These are phyloP conservation scores for Ptychoptera albimana DNA, from an alignment of 2,888 invertebrate species.

Conservation along the genomic window DNA sequence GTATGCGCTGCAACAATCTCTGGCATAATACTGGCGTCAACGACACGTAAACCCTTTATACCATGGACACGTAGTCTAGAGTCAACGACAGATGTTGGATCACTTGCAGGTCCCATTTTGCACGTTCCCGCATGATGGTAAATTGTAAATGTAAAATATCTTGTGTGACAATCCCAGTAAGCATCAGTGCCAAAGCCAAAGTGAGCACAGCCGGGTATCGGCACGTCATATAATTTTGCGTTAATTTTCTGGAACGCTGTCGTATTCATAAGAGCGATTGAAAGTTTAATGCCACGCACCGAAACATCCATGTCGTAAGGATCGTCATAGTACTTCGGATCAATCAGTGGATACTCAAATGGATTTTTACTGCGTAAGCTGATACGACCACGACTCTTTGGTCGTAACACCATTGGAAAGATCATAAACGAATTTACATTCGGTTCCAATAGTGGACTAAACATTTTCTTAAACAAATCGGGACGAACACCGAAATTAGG, in stretches of 20 bases:
- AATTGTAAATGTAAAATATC: slow-evolving; percentile 42
- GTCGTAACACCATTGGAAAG: slow-evolving; percentile 46
- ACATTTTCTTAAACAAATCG: slow-evolving; percentile 30
- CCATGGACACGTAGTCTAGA: slow-evolving; percentile 37
- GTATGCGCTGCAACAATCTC: slow-evolving; percentile 38
- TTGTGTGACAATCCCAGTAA: slow-evolving; percentile 49
- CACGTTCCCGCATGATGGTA: slow-evolving; percentile 47
- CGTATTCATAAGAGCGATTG: slow-evolving; percentile 34
- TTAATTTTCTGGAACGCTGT: slow-evolving; percentile 36
- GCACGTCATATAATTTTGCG: slow-evolving; percentile 34
- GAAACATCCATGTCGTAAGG: slow-evolving; percentile 45
- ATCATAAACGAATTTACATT: slow-evolving; percentile 36
- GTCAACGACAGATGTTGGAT: slow-evolving; percentile 46
- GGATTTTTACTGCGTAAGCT: slow-evolving; percentile 47
- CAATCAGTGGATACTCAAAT: slow-evolving; percentile 44
- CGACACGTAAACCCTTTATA: slow-evolving; percentile 33
- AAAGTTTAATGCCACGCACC: slow-evolving; percentile 39
- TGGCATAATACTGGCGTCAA: slow-evolving; percentile 38
- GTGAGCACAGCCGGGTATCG: slow-evolving; percentile 42
- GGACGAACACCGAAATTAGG: slow-evolving; percentile 33
- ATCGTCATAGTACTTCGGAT: slow-evolving; percentile 50
- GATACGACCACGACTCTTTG: slow-evolving; percentile 50
- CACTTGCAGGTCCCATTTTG: slow-evolving; percentile 45
- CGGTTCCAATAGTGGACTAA: slow-evolving; percentile 23
- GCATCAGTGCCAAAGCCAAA: slow-evolving; percentile 36